Conservation (phyloP, 1,140 invertebrate genomes). For the Zaprionus ghesquierei region DNA sequence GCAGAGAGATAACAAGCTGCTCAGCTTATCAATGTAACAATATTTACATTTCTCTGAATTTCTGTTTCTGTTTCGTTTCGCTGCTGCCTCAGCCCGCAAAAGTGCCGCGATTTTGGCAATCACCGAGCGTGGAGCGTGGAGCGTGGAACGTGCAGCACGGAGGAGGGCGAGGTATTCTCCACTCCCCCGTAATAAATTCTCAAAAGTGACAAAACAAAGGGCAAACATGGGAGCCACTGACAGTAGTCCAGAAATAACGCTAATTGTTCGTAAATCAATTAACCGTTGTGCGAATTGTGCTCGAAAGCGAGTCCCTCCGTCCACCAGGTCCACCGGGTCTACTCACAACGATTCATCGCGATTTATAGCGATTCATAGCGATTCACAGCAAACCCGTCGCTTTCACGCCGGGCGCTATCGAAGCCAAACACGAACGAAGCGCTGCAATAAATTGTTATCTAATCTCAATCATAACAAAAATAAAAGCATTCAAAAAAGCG, state of each 20-base stretch:
- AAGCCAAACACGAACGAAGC: conserved; percentile 40
- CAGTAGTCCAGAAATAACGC: conserved; percentile 63
- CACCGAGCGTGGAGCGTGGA: background rate
- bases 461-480: conserved; percentile 79
- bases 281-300: conserved; percentile 37
- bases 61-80: background rate
- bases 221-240: conserved; percentile 45
- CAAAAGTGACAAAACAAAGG: conserved; percentile 35
- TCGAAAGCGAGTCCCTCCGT: conserved; percentile 1
- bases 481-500: conserved; percentile 65
- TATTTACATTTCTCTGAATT: conserved; percentile 80
- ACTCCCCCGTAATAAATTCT: conserved; percentile 48
- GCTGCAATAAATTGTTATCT: conserved; percentile 80
- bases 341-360: background rate
- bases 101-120: conserved; percentile 30
- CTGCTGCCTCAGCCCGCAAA: conserved; percentile 15
- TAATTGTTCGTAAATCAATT: conserved; percentile 75
- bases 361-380: background rate
- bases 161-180: too few species aligned
- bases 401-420: conserved; percentile 43
- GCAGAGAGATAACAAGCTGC: conserved; percentile 43
- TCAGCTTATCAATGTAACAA: conserved; percentile 77
- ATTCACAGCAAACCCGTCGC: conserved; percentile 4
- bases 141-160: too few species aligned
- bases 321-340: background rate